Base-by-base conservation (phyloP, 1,140 invertebrate genomes). In the Neodiprion virginianus region DNA sequence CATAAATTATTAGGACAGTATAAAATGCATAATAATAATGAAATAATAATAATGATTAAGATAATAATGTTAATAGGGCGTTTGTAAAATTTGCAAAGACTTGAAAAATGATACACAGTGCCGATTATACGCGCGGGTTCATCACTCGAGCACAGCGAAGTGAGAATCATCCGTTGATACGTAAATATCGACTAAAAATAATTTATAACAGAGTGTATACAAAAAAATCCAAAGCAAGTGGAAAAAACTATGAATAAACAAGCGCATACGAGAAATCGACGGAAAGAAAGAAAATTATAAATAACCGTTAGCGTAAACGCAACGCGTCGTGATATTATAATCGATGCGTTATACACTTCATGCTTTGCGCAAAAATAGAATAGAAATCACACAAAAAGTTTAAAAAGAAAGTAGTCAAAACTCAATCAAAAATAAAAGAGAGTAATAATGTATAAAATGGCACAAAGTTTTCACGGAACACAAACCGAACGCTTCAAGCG, bases 391-490 rank as follows among this genome's bases (percentile, higher is more conserved):
- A 21, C 11, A 69, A 69, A 40, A 69, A 11, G 40, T 21, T 69
- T 23, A 14, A 23, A 69, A 7, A 69, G 23, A 69, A 69, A 65
- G 17, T 3, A 69, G 17, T 69, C 21, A 71, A 71, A 71, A 17
- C n/a, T 14, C n/a, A 61, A 12, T 69, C 11, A 17, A 69, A 69
- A 12, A 69, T 12, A 69, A 4, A 69, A 23, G 11, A 65, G 12
- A 5, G 14, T 40, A 71, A 71, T 72, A 47, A 53, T 53, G 76
- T 69, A 61, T 69, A 77, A 68, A 78, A 78, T 88, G 86, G 86
- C 86, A 88, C 86, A 83, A 72, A 72, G 80, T 82, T 79, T 87
- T 88, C 86, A 88, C 86, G 86, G 86, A 79, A 82, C 28, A 40
- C 28, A 40, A 40, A 40, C 28, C 28, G 28, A 40, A 1, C 28